Evolutionary conservation across 2,113 vertebrate species (phyloP), one percentile per base, ranked within the genome.

Genomic region (Scomber scombrus): DNA sequence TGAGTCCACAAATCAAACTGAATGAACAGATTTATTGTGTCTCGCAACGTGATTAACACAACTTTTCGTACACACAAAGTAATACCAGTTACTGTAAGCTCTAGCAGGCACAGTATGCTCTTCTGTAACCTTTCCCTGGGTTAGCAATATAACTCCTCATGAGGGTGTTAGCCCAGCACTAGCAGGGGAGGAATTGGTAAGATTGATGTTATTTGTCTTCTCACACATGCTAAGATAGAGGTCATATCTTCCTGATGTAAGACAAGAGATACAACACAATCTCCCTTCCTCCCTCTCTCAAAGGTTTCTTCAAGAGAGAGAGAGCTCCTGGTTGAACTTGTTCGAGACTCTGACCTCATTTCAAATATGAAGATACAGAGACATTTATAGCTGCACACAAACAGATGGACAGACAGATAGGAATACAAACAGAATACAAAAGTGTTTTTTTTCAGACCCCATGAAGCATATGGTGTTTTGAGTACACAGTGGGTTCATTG

Each of bases 401-500:
- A 80, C 85, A 90, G 84, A 91, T 89, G 85, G 85, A 89, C 65
- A 61, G 21, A 62, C 85, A 87, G 90, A 90, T 67, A 49, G 34
- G 34, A 49, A 67, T n/a, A 5, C 7, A 11, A 29, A 52, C 16
- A 47, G 7, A 40, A 40, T 40, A 40, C 34, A 40, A 40, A 83
- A 76, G 45, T 55, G 13, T 15, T 4, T 63, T 65, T 26, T 81
- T 76, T 84, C 72, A 77, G 65, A 77, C 60, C 29, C 34, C n/a
- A 46, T 69, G 54, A 80, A 79, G 40, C 80, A 87, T 80, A 82
- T 85, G 75, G 71, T 70, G 64, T 46, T 47, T 3, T 76, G 45
- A 83, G 23, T 54, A 61, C 34, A 71, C 16, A 73, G 40, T 15
- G 34, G 34, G 34, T 6, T 40, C 7, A 40, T 9, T 40, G 34